Base-by-base conservation (phyloP, 1,140 invertebrate species). In the Daktulosphaira vitifoliae region DNA sequence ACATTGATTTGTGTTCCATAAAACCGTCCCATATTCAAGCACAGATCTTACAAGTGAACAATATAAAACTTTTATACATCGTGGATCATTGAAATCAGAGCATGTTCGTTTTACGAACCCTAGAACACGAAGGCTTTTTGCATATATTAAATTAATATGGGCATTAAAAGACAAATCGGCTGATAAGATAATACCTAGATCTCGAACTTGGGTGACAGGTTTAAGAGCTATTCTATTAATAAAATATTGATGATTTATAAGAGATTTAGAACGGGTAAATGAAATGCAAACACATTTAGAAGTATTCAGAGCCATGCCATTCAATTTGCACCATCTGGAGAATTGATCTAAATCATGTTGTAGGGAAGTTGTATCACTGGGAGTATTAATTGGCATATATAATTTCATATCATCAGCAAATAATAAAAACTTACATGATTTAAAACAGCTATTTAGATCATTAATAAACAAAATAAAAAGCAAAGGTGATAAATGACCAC, bases 381-480 rank as follows among this genome's bases (percentile, higher is more conserved):
- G n/a, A n/a, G n/a, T n/a, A n/a, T n/a, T n/a, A n/a, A n/a, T n/a
- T n/a, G n/a, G n/a, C n/a, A n/a, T n/a, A n/a, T n/a, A n/a, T n/a
- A n/a, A n/a, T n/a, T n/a, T n/a, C n/a, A n/a, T n/a, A n/a, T n/a
- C n/a, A n/a, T n/a, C n/a, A n/a, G n/a, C n/a, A n/a, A n/a, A n/a
- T n/a, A n/a, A n/a, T n/a, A n/a, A n/a, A n/a, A n/a, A n/a, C n/a
- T n/a, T n/a, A n/a, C n/a, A n/a, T n/a, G n/a, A n/a, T n/a, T n/a
- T n/a, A n/a, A n/a, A n/a, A 42, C 38, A 42, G 3, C 16, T 42
- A 42, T 42, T 42, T 42, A 71, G 67, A 66, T 73, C 72, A 69
- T 73, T 72, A 13, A 74, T 69, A 50, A 71, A 72, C 11, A 74
- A n/a, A 15, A 68, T 42, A 68, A 73, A 73, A 13, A 74, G 25